phyloP scores from a whole-genome alignment of 1,140 invertebrate genomes.

The Hyles vespertilio region DNA sequence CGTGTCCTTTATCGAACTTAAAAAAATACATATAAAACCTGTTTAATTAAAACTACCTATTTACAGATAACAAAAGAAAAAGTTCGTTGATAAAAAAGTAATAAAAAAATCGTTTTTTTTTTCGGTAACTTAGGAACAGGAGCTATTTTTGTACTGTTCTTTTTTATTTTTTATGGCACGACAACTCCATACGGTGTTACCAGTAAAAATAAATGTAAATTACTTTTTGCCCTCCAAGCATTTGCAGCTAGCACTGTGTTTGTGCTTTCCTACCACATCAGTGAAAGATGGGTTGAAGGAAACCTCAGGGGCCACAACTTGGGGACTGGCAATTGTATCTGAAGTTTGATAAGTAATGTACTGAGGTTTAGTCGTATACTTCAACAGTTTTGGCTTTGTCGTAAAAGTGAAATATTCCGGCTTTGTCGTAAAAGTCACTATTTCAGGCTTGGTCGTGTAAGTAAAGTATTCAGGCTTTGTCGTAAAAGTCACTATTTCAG shows the following conservation, averaged over 20 bases:
- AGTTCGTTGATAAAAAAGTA: constrained; percentile 11
- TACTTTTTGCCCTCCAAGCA: constrained; percentile 54
- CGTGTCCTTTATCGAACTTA: constrained; percentile 1
- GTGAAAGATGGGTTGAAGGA: constrained; percentile 55
- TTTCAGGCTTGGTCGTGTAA: constrained; percentile 52
- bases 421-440: constrained; percentile 56
- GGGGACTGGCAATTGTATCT: no score
- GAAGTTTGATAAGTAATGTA: constrained; percentile 17
- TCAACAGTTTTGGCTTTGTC: constrained; percentile 47
- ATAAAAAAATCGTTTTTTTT: constrained; percentile 9
- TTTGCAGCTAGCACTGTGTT: constrained; percentile 53
- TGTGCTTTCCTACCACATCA: constrained; percentile 42
- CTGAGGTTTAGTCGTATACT: constrained; percentile 54
- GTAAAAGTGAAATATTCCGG: constrained; percentile 52
- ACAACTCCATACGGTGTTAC: constrained; percentile 22
- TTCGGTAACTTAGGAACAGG: constrained; percentile 43
- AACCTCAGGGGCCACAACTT: constrained; percentile 39
- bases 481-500: constrained; percentile 46
- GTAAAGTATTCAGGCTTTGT: constrained; percentile 51
- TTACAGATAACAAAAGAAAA: constrained; percentile 38
- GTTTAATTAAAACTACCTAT: constrained; percentile 51
- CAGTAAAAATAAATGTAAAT: constrained; percentile 21
- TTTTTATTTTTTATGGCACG: constrained; percentile 46
- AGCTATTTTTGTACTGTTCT: constrained; percentile 27
- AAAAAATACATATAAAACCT: constrained; percentile 9